Percentiles rank a stretch among this genome's conserved stretches.
Conservation (phyloP, 2,797 vertebrate species). For the Naso thynnoides region DNA sequence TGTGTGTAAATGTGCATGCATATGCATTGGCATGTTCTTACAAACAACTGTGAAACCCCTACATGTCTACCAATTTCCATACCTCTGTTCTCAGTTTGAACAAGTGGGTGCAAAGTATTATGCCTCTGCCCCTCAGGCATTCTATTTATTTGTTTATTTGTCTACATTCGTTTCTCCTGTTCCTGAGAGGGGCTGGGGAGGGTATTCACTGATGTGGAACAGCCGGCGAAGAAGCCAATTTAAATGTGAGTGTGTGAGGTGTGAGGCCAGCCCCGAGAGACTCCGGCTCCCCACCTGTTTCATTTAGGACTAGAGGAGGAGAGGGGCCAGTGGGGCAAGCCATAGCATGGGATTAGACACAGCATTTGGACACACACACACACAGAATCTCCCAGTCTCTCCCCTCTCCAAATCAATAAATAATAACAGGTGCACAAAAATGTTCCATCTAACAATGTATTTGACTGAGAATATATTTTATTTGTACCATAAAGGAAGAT, state of each 20-base stretch:
- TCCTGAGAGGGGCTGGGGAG: slow-evolving; percentile 55
- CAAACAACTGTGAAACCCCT: slow-evolving; percentile 16
- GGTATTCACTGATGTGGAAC: slow-evolving; percentile 79
- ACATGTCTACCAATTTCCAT: slow-evolving; percentile 29
- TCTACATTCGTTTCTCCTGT: slow-evolving; percentile 67
- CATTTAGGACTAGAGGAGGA: slow-evolving; percentile 68
- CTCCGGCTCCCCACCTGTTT: slow-evolving; percentile 73
- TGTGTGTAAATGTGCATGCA: neutral
- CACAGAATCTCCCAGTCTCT: slow-evolving; percentile 32
- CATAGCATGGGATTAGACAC: slow-evolving; percentile 73
- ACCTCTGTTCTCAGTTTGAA: slow-evolving; percentile 37
- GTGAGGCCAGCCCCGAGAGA: slow-evolving; percentile 67
- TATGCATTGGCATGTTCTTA: neutral
- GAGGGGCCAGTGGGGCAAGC: slow-evolving; percentile 57
- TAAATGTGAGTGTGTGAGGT: slow-evolving; percentile 72
- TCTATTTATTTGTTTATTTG: slow-evolving; percentile 76
- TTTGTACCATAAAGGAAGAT: slow-evolving; percentile 39
- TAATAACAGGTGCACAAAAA: slow-evolving; percentile 55
- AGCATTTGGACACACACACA: slow-evolving; percentile 62
- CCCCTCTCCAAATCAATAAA: slow-evolving; percentile 71
- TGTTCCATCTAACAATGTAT: slow-evolving; percentile 50
- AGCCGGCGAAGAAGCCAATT: slow-evolving; percentile 77
- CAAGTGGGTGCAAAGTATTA: slow-evolving; percentile 58
- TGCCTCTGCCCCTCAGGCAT: slow-evolving; percentile 48
- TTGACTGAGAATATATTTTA: slow-evolving; percentile 44